These are phyloP conservation scores for Serrognathus titanus DNA, from an alignment of 2,888 invertebrate species.

Conservation along the genomic window DNA sequence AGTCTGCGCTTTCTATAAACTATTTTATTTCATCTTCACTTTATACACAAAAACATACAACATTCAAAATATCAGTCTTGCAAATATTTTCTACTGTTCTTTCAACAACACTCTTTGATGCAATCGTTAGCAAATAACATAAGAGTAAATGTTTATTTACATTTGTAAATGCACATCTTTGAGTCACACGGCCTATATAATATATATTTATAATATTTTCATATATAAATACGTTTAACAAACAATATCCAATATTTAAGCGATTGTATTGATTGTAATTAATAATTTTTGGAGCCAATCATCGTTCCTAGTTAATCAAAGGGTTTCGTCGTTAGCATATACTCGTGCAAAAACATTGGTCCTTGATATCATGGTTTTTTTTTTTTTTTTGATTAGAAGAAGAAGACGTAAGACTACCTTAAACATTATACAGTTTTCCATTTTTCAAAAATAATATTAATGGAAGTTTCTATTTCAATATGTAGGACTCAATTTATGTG, in stretches of 20 bases:
- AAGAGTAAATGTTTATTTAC: constrained; percentile 14
- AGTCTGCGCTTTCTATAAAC: constrained; percentile 32
- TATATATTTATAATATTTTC: constrained; percentile 9
- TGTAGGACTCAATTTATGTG: no score
- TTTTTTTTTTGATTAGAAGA: no score
- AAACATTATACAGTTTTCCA: no score
- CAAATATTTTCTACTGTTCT: constrained; percentile 33
- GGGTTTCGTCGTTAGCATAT: no score
- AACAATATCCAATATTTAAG: constrained; percentile 22
- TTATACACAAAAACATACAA: constrained; percentile 46
- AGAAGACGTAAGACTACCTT: no score
- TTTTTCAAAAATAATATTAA: no score
- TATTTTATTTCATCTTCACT: constrained; percentile 34
- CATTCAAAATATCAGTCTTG: constrained; percentile 51
- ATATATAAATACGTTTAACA: constrained; percentile 9
- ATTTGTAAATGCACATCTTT: constrained; percentile 48
- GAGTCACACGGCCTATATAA: constrained; percentile 49
- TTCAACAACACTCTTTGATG: constrained; percentile 20
- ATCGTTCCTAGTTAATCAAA: no score
- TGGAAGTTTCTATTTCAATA: no score
- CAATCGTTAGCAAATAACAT: constrained; percentile 3
- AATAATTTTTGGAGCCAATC: no score
- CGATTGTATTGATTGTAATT: background rate
- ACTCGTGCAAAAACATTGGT: no score
- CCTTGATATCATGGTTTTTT: no score